phyloP scores from a whole-genome alignment of 2,797 vertebrate species.

The Xenopus petersii region DNA sequence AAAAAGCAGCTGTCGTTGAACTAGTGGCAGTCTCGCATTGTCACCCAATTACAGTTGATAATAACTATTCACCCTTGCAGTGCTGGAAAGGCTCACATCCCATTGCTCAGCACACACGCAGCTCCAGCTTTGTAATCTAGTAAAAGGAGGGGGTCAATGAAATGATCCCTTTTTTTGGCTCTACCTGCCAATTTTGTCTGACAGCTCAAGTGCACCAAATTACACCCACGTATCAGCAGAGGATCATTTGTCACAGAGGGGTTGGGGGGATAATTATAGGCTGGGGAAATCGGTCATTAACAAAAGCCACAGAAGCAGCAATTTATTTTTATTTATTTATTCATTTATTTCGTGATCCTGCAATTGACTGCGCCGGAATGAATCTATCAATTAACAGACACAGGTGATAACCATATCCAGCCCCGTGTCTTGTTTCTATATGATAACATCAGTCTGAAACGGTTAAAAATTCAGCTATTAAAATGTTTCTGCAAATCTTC shows the following conservation, averaged over 20 bases:
- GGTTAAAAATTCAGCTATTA: no score
- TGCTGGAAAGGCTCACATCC: neutral
- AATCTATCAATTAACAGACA: no score
- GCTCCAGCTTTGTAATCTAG: conserved; percentile 4
- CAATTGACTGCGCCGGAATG: no score
- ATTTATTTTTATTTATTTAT: neutral
- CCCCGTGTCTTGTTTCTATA: no score
- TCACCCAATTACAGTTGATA: conserved; percentile 55
- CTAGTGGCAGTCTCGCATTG: no score
- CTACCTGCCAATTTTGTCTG: conserved; percentile 55
- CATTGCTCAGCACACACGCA: neutral
- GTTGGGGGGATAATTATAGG: conserved; percentile 31
- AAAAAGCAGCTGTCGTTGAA: no score
- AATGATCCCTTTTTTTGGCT: conserved; percentile 39
- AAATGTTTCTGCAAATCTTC: no score
- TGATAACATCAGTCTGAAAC: no score
- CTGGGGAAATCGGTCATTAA: conserved; percentile 13
- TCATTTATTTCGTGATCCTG: no score
- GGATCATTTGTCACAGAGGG: conserved; percentile 25
- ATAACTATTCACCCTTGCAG: conserved; percentile 17
- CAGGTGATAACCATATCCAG: no score
- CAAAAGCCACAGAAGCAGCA: conserved; percentile 8
- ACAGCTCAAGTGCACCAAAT: conserved; percentile 53
- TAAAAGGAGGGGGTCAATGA: conserved; percentile 19
- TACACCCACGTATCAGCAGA: conserved; percentile 31